Percentiles rank a stretch among this genome's conserved stretches.
phyloP scores from a whole-genome alignment of 2,113 vertebrate genomes.

The Eurystomus gularis region DNA sequence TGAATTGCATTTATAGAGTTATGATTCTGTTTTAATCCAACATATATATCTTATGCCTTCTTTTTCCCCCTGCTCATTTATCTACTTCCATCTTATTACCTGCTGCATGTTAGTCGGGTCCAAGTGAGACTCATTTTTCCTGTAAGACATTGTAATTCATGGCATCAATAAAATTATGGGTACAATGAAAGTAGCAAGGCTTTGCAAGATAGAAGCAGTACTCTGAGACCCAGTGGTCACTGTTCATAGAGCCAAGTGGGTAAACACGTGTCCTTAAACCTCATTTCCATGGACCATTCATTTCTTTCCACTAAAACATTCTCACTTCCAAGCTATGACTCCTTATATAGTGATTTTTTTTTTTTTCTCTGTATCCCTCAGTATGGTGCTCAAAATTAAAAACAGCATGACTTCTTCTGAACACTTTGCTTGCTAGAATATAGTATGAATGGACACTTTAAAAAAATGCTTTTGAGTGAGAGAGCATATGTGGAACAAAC shows the following conservation, averaged over 20 bases:
- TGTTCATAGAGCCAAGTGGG: not conserved
- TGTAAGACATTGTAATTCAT: not conserved
- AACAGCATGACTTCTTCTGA: not conserved
- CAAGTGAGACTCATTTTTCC: not conserved
- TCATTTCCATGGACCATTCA: not conserved
- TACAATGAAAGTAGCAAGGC: not conserved
- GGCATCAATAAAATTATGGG: not conserved
- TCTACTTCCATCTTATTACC: not conserved
- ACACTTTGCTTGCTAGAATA: not conserved
- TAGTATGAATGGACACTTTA: not conserved
- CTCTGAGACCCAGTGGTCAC: not conserved
- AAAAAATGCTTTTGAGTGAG: not conserved
- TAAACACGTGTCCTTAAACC: conserved; percentile 11
- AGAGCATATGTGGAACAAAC: not conserved
- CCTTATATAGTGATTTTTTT: not conserved
- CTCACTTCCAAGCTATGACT: not conserved
- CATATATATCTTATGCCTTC: not conserved
- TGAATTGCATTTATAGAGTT: not conserved
- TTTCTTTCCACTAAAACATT: not conserved
- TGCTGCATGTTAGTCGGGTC: not conserved
- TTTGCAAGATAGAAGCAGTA: not conserved
- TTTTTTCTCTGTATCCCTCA: not conserved
- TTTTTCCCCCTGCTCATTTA: not conserved
- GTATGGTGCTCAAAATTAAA: not conserved
- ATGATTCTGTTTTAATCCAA: not conserved